phyloP scores from a whole-genome alignment of 1,140 invertebrate species.

The Phenacoccus solenopsis region DNA sequence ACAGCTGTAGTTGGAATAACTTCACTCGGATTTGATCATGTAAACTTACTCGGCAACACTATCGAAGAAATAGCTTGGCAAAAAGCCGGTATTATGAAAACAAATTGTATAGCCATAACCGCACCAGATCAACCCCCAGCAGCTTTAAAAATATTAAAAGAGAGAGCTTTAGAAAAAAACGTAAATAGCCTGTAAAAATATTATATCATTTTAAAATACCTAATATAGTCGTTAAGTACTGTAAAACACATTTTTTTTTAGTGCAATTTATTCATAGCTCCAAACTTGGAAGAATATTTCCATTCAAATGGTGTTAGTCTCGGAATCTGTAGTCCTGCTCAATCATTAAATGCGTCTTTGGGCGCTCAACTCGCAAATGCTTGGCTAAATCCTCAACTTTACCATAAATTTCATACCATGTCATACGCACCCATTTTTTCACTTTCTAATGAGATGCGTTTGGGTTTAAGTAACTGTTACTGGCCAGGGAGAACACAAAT shows the following conservation, averaged over 20 bases:
- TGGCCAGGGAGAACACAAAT: conserved; percentile 68
- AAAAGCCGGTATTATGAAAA: conserved; percentile 93
- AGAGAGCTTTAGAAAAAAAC: conserved; percentile 49
- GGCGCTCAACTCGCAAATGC: conserved; percentile 61
- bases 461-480: conserved; percentile 40
- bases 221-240: no score
- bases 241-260: neutral
- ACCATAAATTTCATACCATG: neutral
- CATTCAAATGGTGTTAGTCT: conserved; percentile 34
- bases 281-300: conserved; percentile 41
- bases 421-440: neutral
- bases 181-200: no score
- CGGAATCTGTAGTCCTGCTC: conserved; percentile 40
- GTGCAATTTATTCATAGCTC: conserved; percentile 42
- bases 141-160: conserved; percentile 55
- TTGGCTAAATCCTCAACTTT: conserved; percentile 42
- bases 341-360: conserved; percentile 64
- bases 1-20: conserved; percentile 79
- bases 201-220: no score
- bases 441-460: neutral
- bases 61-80: conserved; percentile 82
- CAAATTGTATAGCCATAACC: conserved; percentile 56
- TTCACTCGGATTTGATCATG: conserved; percentile 83
- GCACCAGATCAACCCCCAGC: conserved; percentile 46
- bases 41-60: conserved; percentile 65